Conservation (phyloP, 1,140 invertebrate genomes). For the Acromyrmex echinatior region DNA sequence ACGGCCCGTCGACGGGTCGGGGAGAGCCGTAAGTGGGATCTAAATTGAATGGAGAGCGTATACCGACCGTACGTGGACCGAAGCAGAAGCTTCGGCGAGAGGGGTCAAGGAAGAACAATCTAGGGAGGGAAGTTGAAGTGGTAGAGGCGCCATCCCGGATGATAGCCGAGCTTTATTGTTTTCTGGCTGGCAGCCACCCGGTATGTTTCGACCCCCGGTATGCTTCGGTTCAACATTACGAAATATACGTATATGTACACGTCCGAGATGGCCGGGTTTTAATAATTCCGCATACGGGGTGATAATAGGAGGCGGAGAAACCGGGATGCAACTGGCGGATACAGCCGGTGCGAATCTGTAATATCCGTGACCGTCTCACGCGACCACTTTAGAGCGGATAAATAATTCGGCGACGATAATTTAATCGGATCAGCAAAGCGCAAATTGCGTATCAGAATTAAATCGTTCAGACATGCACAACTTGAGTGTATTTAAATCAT, state of each 20-base stretch:
- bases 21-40: conserved; percentile 75
- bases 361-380: conserved; percentile 65
- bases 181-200: conserved; percentile 77
- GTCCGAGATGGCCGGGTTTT: conserved; percentile 71
- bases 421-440: conserved; percentile 58
- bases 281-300: conserved; percentile 74
- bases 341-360: conserved; percentile 67
- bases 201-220: conserved; percentile 70
- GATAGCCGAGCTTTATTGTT: conserved; percentile 78
- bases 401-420: conserved; percentile 77
- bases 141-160: conserved; percentile 76
- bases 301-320: conserved; percentile 68
- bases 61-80: conserved; percentile 57
- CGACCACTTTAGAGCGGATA: conserved; percentile 63
- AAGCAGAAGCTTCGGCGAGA: conserved; percentile 61
- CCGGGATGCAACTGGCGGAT: conserved; percentile 34
- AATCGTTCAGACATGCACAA: conserved; percentile 29
- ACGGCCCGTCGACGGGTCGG: conserved; percentile 33
- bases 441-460: conserved; percentile 31
- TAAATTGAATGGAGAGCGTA: conserved; percentile 79
- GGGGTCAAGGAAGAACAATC: neutral
- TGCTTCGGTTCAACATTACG: conserved; percentile 49
- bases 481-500: conserved; percentile 4
- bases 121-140: conserved; percentile 70
- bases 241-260: conserved; percentile 44